phyloP scores from a whole-genome alignment of 2,797 vertebrate species.

The Cryptoblepharus egeriae region DNA sequence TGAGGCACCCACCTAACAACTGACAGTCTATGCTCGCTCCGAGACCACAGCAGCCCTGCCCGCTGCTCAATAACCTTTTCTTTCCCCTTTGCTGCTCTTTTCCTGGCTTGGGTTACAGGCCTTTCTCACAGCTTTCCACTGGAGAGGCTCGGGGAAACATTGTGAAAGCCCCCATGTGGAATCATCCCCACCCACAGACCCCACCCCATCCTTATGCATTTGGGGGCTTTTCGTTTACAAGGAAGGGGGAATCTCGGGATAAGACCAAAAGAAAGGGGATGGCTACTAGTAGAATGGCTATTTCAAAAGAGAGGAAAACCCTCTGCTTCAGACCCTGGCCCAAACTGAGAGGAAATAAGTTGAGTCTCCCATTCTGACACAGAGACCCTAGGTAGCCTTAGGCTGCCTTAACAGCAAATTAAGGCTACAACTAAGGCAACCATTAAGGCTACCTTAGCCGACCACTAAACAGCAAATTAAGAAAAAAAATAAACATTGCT shows the following conservation, averaged over 20 bases:
- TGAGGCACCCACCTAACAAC: slow-evolving; percentile 70
- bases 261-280: slow-evolving; percentile 24
- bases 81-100: slow-evolving; percentile 58
- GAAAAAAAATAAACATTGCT: background rate
- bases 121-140: slow-evolving; percentile 45
- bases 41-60: slow-evolving; percentile 67
- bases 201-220: background rate
- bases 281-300: background rate
- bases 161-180: slow-evolving; percentile 14
- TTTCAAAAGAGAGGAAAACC: background rate
- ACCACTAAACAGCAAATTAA: too few relatives aligned
- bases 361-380: slow-evolving; percentile 12
- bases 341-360: slow-evolving; percentile 12
- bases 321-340: background rate
- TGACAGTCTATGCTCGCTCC: slow-evolving; percentile 66
- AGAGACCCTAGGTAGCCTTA: slow-evolving; percentile 20
- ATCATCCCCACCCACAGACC: slow-evolving; percentile 18
- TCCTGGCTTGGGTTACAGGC: slow-evolving; percentile 57
- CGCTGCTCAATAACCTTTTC: slow-evolving; percentile 70
- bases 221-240: background rate
- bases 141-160: background rate
- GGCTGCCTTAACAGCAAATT: background rate
- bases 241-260: slow-evolving; percentile 8
- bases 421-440: too few relatives aligned
- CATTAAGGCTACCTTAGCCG: too few relatives aligned